These are phyloP conservation scores for Lasius fuliginosus DNA, from an alignment of 2,888 invertebrate species.

Conservation along the genomic window DNA sequence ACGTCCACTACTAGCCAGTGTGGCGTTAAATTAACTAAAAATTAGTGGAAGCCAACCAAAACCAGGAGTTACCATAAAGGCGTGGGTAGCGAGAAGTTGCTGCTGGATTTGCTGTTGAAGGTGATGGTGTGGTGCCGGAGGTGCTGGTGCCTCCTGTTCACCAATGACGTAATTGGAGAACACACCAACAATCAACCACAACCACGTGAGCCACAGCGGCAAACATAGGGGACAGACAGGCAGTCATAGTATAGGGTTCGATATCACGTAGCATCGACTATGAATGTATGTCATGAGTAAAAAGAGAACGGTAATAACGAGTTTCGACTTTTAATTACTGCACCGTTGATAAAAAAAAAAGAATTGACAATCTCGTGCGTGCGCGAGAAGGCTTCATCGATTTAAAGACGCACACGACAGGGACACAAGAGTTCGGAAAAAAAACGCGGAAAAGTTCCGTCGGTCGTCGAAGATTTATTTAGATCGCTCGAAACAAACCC, in stretches of 20 bases:
- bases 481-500: constrained; percentile 21
- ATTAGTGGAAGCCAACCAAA: constrained; percentile 86
- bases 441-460: constrained; percentile 12
- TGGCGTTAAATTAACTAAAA: constrained; percentile 74
- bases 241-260: constrained; percentile 85
- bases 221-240: constrained; percentile 86
- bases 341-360: constrained; percentile 25
- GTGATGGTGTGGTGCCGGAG: constrained; percentile 86
- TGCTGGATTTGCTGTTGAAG: constrained; percentile 87
- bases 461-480: constrained; percentile 3
- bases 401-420: neutral
- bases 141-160: constrained; percentile 86
- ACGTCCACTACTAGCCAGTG: constrained; percentile 50
- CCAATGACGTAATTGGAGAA: constrained; percentile 86
- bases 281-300: constrained; percentile 77
- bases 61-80: constrained; percentile 87
- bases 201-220: constrained; percentile 86
- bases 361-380: neutral
- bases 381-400: constrained; percentile 50
- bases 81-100: constrained; percentile 87
- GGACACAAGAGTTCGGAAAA: neutral
- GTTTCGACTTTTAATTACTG: constrained; percentile 44
- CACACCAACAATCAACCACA: constrained; percentile 87
- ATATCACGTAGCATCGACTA: constrained; percentile 81
- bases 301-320: constrained; percentile 64